Conservation (phyloP, 1,140 invertebrate genomes). For the Oryctes rhinoceros region DNA sequence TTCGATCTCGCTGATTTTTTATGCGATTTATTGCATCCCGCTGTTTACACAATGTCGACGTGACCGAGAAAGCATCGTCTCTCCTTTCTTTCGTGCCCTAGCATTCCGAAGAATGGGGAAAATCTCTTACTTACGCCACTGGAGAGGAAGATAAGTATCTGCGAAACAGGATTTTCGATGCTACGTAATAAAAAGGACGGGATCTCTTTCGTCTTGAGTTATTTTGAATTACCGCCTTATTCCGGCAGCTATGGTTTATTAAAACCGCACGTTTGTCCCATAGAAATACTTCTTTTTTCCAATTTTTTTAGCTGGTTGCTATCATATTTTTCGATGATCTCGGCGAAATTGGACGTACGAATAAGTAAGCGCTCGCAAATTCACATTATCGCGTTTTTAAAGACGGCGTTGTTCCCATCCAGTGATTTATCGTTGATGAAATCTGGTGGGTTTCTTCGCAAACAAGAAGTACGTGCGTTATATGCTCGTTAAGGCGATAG, state of each 20-base stretch:
- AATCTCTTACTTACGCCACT: conserved; percentile 8
- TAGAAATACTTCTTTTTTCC: too few relatives aligned
- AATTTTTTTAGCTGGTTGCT: too few relatives aligned
- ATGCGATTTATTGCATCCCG: conserved; percentile 21
- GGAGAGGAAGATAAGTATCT: background rate
- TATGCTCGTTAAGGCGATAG: background rate
- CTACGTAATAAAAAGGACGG: too few relatives aligned
- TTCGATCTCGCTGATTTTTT: conserved; percentile 18
- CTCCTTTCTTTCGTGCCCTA: background rate
- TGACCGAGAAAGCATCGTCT: background rate
- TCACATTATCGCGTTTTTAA: background rate
- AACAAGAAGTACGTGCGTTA: background rate
- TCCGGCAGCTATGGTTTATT: too few relatives aligned
- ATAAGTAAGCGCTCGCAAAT: too few relatives aligned
- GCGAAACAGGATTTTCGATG: too few relatives aligned
- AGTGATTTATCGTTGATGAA: background rate
- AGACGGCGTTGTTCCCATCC: background rate
- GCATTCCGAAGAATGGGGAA: background rate
- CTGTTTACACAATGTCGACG: conserved; percentile 17
- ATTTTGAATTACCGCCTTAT: too few relatives aligned
- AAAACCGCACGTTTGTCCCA: too few relatives aligned
- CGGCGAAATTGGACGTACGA: too few relatives aligned
- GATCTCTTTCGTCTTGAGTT: background rate
- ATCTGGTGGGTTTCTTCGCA: background rate
- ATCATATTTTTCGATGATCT: too few relatives aligned